A percentile compares a stretch with the other conserved stretches of the same genome.
Evolutionary conservation across 2,113 vertebrate species (phyloP).

Genomic region (Carassius gibelio): DNA sequence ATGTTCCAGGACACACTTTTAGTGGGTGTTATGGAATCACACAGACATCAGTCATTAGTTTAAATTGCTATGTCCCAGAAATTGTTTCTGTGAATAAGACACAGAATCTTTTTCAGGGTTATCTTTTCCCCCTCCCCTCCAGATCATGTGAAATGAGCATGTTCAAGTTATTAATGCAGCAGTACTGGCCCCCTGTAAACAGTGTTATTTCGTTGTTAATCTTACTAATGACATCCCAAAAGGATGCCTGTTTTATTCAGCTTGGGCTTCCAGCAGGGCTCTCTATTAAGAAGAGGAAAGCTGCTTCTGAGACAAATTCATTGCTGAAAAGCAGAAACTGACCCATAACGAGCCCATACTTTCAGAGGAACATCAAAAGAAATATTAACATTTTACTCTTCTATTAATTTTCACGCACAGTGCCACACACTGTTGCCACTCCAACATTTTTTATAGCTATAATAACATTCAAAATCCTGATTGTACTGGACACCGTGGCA

Average conservation of each 20-base stretch:
- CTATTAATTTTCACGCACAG: background rate
- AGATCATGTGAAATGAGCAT: slow-evolving; percentile 48
- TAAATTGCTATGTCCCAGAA: slow-evolving; percentile 62
- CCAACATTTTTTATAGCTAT: background rate
- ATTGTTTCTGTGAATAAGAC: slow-evolving; percentile 43
- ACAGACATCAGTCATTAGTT: slow-evolving; percentile 64
- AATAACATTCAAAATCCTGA: background rate
- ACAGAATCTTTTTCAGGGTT: background rate
- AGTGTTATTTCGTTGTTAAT: slow-evolving; percentile 63
- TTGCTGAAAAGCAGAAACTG: slow-evolving; percentile 56
- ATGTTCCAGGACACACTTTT: slow-evolving; percentile 30
- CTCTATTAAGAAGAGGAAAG: slow-evolving; percentile 48
- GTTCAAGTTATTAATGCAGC: slow-evolving; percentile 53
- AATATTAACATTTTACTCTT: slow-evolving; percentile 26
- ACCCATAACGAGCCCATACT: slow-evolving; percentile 37
- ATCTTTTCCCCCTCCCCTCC: slow-evolving; percentile 39
- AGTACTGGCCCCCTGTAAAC: slow-evolving; percentile 59
- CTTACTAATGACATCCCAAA: slow-evolving; percentile 70
- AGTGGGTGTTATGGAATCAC: slow-evolving; percentile 48
- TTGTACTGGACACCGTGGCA: background rate
- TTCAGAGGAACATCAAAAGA: slow-evolving; percentile 43
- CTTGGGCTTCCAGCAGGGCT: slow-evolving; percentile 19
- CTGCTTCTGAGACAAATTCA: slow-evolving; percentile 35
- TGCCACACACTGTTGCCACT: background rate
- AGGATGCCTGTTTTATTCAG: slow-evolving; percentile 52